Evolutionary conservation across 2,888 invertebrate genomes (phyloP).

Genomic region (Drosophila helvetica): DNA sequence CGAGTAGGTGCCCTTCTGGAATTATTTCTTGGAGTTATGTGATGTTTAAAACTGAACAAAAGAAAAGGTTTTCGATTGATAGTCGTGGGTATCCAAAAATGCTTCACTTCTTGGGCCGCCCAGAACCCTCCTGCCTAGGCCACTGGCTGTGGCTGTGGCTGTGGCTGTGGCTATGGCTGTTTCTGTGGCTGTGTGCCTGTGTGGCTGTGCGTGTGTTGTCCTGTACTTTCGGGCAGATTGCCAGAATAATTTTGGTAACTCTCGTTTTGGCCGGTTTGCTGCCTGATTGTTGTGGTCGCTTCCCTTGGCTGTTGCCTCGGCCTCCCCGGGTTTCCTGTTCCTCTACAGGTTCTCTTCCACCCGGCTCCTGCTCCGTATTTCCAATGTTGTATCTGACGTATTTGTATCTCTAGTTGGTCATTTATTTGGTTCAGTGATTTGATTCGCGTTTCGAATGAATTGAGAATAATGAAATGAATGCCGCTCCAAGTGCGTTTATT

Average conservation of each 20-base stretch:
- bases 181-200: not conserved
- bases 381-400: not conserved
- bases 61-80: too few species aligned
- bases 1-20: too few species aligned
- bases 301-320: not conserved
- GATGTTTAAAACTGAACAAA: too few species aligned
- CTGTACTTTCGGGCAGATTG: slow-evolving; percentile 51
- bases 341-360: not conserved
- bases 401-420: slow-evolving; percentile 3
- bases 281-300: slow-evolving; percentile 30
- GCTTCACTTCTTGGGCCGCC: too few species aligned
- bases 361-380: slow-evolving; percentile 7
- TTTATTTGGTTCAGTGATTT: slow-evolving; percentile 29
- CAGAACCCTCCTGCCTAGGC: not conserved
- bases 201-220: slow-evolving; percentile 3
- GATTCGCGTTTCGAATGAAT: slow-evolving; percentile 50
- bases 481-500: slow-evolving; percentile 27
- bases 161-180: not conserved
- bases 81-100: too few species aligned
- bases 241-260: slow-evolving; percentile 68
- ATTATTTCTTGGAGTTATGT: not conserved
- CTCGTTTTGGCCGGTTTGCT: slow-evolving; percentile 47
- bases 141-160: not conserved
- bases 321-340: slow-evolving; percentile 2
- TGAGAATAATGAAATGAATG: slow-evolving; percentile 29